phyloP scores from a whole-genome alignment of 2,888 invertebrate species.

The Ophioninae sp. region DNA sequence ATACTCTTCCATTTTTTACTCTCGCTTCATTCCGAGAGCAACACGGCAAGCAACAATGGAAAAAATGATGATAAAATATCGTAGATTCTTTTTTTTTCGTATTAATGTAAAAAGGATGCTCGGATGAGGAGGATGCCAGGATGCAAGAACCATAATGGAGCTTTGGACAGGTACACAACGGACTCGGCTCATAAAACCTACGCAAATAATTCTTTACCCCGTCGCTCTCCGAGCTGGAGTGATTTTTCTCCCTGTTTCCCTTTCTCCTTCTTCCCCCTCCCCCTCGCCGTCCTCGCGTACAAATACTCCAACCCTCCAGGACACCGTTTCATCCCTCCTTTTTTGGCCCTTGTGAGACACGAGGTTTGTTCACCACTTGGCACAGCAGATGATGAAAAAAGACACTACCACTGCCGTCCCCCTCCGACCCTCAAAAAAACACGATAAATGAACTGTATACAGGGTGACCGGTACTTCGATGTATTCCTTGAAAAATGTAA shows the following conservation, averaged over 20 bases:
- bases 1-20: too few relatives aligned
- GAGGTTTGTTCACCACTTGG: constrained; percentile 56
- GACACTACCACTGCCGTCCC: not conserved
- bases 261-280: not conserved
- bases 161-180: constrained; percentile 50
- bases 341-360: constrained; percentile 37
- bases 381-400: constrained; percentile 54
- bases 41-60: not conserved
- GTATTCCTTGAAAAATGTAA: too few relatives aligned
- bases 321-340: constrained; percentile 24
- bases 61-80: not conserved
- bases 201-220: constrained; percentile 52
- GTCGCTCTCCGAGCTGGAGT: constrained; percentile 16
- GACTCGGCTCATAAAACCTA: constrained; percentile 39
- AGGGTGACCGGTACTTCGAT: too few relatives aligned
- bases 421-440: not conserved
- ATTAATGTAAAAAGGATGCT: not conserved
- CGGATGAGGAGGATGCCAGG: not conserved
- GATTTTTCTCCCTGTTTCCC: constrained; percentile 22
- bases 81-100: not conserved
- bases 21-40: not conserved
- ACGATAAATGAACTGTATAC: constrained; percentile 10
- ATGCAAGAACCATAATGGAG: constrained; percentile 38
- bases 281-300: not conserved
- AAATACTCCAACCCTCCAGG: constrained; percentile 22